Conservation (phyloP, 2,113 vertebrate species). For the Apodemus sylvaticus region DNA sequence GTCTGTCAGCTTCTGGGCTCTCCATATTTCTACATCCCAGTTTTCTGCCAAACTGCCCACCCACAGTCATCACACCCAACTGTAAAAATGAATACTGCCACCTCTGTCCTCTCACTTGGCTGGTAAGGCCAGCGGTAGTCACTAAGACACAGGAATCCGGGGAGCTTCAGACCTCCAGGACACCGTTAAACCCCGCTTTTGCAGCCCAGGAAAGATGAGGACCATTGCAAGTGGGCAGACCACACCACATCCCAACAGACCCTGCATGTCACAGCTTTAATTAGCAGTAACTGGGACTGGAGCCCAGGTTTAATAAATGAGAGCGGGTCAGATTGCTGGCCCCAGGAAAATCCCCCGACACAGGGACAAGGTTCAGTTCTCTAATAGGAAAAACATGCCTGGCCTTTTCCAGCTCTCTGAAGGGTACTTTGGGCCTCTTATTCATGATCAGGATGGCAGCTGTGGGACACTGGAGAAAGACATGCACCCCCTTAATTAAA, state of each 20-base stretch:
- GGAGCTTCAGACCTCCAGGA: neutral
- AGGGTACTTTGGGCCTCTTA: neutral
- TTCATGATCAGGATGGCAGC: neutral
- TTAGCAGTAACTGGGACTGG: slow-evolving; percentile 28
- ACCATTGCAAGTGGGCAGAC: neutral
- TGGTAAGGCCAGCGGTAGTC: neutral
- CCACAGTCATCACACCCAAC: too few relatives aligned
- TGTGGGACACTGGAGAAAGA: neutral
- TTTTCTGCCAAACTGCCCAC: neutral
- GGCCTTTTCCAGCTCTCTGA: neutral
- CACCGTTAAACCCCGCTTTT: neutral
- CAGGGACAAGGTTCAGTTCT: neutral
- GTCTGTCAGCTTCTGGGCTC: neutral
- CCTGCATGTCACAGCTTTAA: neutral
- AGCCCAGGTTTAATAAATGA: slow-evolving; percentile 6
- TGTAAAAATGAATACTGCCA: neutral
- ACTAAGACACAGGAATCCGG: neutral
- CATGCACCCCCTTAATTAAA: neutral
- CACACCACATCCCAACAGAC: neutral
- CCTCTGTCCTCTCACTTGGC: neutral
- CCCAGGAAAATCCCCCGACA: neutral
- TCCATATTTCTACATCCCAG: neutral
- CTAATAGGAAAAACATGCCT: neutral
- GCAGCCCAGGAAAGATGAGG: slow-evolving; percentile 40
- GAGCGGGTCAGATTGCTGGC: neutral